Evolutionary conservation across 2,888 invertebrate genomes (phyloP), one percentile per base, ranked within the genome.

Genomic region (Clusia tigrina): DNA sequence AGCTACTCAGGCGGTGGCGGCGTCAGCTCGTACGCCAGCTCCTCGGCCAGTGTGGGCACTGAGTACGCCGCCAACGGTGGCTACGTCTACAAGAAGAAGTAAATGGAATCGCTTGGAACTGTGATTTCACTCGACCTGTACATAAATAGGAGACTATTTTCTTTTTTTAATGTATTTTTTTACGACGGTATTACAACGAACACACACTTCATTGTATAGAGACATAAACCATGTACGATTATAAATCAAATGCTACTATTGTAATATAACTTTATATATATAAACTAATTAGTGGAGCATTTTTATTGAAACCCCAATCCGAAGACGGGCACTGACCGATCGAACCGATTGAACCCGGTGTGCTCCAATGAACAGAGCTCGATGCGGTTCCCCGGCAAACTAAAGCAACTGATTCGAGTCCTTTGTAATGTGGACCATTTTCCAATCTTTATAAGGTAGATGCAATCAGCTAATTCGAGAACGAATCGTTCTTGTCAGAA

Each of bases 41-140:
- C 62, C 26, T 52, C 62, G n/a, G 57, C 55, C 17, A 76, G 76
- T 72, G 69, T 66, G 23, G 81, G 75, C 42, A 81, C 81, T 63
- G 78, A 80, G 69, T 81, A 81, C 58, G 81, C 77, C 56, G 71
- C 80, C 72, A 82, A 82, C 58, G 81, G 82, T 37, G 81, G 81
- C 65, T 81, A 81, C 58, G 74, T 80, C 69, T 81, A 81, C 78
- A 77, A 71, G 68, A 81, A 71, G 67, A 73, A 78, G 69, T 77
- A 76, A 75, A n/a, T n/a, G n/a, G n/a, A n/a, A 73, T 66, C 26
- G 18, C 54, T 65, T 66, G 68, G 60, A 69, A 69, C 69, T 69
- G 68, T 32, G 25, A 32, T 38, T 15, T 26, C 58, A n/a, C n/a
- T n/a, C 20, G 26, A 18, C 15, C 5, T 60, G 15, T 32, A 46